phyloP scores from a whole-genome alignment of 2,113 vertebrate genomes.

The Actenoides lindsayi region DNA sequence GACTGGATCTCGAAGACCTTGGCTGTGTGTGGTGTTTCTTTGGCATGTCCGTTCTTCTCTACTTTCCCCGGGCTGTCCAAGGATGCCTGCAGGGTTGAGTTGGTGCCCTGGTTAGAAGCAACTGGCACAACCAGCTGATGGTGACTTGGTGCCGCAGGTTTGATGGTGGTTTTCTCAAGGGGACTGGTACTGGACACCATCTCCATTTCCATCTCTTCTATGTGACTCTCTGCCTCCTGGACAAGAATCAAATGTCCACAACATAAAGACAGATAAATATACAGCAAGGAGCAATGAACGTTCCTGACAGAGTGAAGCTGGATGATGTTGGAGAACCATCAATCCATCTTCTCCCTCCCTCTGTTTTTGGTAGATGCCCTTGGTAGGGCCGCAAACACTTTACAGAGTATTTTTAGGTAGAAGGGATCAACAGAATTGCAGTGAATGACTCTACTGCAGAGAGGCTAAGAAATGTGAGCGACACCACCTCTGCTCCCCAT shows the following conservation, averaged over 20 bases:
- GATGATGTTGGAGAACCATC: neutral
- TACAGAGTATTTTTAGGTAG: neutral
- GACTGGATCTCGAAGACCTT: slow-evolving; percentile 92
- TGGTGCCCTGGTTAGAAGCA: slow-evolving; percentile 78
- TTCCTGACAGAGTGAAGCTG: slow-evolving; percentile 31
- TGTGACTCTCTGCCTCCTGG: slow-evolving; percentile 87
- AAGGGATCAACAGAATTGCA: neutral
- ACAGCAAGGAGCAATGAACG: neutral
- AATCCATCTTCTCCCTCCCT: slow-evolving; percentile 20
- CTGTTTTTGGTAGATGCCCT: neutral
- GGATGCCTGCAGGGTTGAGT: slow-evolving; percentile 75
- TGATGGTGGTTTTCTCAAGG: slow-evolving; percentile 84
- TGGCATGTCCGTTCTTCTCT: slow-evolving; percentile 89
- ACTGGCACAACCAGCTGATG: slow-evolving; percentile 79
- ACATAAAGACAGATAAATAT: slow-evolving; percentile 54
- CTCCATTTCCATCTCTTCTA: slow-evolving; percentile 89
- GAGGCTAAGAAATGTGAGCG: neutral
- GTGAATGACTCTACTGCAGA: neutral
- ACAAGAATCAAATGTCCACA: slow-evolving; percentile 77
- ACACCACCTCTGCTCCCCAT: neutral
- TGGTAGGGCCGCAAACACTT: neutral
- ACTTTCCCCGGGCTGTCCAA: slow-evolving; percentile 79
- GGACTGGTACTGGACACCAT: slow-evolving; percentile 88
- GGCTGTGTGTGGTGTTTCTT: slow-evolving; percentile 77
- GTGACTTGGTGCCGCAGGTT: slow-evolving; percentile 77